phyloP scores from a whole-genome alignment of 2,113 vertebrate species.

The Corvus cornix region DNA sequence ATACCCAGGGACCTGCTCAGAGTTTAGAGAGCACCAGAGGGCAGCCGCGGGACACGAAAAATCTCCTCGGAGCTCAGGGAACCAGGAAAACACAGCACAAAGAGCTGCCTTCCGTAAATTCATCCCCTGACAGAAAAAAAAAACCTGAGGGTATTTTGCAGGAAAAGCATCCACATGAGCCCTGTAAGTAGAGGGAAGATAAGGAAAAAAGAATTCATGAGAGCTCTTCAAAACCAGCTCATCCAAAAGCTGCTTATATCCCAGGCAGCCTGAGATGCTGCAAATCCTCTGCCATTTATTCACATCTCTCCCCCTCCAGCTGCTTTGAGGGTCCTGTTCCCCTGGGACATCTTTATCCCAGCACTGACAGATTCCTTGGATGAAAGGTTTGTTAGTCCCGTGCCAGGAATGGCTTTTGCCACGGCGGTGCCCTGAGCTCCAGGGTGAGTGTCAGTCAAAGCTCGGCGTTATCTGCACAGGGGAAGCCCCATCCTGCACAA shows the following conservation, averaged over 20 bases:
- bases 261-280: not conserved
- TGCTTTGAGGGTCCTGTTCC: not conserved
- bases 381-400: accelerated
- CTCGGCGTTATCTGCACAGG: not conserved
- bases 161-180: not conserved
- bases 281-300: not conserved
- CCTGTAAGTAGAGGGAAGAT: not conserved
- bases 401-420: not conserved
- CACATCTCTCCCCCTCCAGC: not conserved
- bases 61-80: accelerated
- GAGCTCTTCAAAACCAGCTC: not conserved
- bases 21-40: not conserved
- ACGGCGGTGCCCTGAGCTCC: not conserved
- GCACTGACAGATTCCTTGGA: not conserved
- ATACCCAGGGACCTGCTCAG: accelerated
- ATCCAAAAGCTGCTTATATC: not conserved
- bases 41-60: not conserved
- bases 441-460: accelerated
- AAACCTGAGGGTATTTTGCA: accelerated
- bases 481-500: not conserved
- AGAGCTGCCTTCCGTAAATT: not conserved
- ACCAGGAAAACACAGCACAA: accelerated
- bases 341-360: not conserved
- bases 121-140: not conserved
- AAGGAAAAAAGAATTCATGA: not conserved